Base-by-base conservation (phyloP, 2,888 invertebrate species). In the Lithophane semibrunnea region DNA sequence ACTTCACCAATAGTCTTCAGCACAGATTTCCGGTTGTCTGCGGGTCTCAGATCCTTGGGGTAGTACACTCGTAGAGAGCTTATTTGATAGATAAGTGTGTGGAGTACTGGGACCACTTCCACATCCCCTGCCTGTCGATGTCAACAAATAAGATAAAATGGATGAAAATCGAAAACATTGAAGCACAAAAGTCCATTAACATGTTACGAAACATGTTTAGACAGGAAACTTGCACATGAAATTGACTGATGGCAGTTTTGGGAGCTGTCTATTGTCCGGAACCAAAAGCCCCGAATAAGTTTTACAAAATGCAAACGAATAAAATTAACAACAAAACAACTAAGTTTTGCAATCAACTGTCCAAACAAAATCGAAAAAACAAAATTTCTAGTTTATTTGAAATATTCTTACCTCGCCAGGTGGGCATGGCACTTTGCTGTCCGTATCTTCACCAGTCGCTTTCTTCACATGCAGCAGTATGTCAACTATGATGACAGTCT, bases 61-160 rank as follows among this genome's bases (percentile, higher is more conserved):
- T 99, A 98, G 94, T 98, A 98, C 1, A 99, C 97, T 49, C 99
- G 97, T 1, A 99, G 97, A 0, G 99, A 98, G 88, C 99, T 99
- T 67, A 99, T 97, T 91, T 98, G 98, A 61, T 98, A 97, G 86
- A 99, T 98, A 12, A 99, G 96, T 13, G 98, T 97, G 86, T 99
- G 98, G 18, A 98, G 94, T 0, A 99, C 98, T 10, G 99, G 98
- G 0, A 99, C 98, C 5, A 99, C 98, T 97, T 99, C 99, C 94
- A 99, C 98, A 88, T 98, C 98, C 2, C 99, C 99, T 75, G 97
- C 97, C 96, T 98, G 47, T 47, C 2, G 47, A 75, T 24, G 10
- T 37, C 10, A 72, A 24, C 4, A 73, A 68, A 44, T 65, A 12
- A 12, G 3, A 37, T 58, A 10, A 68, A 37, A n/a, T 37, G 3